Evolutionary conservation across 2,888 invertebrate genomes (phyloP), one percentile per base, ranked within the genome.

Genomic region (Euplagia quadripunctaria): DNA sequence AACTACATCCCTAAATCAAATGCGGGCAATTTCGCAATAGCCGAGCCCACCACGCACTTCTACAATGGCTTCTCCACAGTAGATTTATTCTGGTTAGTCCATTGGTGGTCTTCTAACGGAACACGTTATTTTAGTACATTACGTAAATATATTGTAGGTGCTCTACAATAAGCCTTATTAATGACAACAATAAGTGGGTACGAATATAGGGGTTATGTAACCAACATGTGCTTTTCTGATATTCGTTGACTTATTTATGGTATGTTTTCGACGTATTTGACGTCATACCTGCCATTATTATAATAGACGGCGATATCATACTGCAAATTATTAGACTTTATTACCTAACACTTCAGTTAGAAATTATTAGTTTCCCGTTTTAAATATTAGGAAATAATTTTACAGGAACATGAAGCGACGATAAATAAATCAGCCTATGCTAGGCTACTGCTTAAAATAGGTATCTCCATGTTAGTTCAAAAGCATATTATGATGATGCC

Each of bases 181-280:
- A 43, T 43, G 31, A 43, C 17, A 49, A 49, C 9, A 41, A 16
- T 17, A 58, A 58, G 58, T 17, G n/a, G 55, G 42, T 61, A 43
- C 58, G 42, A 68, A 68, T 68, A 61, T 68, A 55, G 20, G 4
- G 58, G 16, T 70, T 72, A 70, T 68, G 64, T 64, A 70, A 72
- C 31, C 16, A 9, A 52, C 72, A 72, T 75, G 52, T 75, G 70
- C 67, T 70, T 75, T 63, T 46, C 67, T 67, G 64, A 68, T 70
- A 70, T 68, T 75, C 46, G 63, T 31, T 42, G n/a, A 16, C 67
- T 70, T 68, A 72, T 55, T 75, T 67, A 64, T 43, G 64, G 55
- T 69, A 16, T 70, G 67, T 72, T 72, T 67, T 70, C 72, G 49
- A 66, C 58, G 46, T 55, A 8, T 64, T 20, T 68, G 70, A 71